Percentiles rank a stretch among this genome's conserved stretches.
phyloP scores from a whole-genome alignment of 2,797 vertebrate species.

The Sebastiscus albofasciatus region DNA sequence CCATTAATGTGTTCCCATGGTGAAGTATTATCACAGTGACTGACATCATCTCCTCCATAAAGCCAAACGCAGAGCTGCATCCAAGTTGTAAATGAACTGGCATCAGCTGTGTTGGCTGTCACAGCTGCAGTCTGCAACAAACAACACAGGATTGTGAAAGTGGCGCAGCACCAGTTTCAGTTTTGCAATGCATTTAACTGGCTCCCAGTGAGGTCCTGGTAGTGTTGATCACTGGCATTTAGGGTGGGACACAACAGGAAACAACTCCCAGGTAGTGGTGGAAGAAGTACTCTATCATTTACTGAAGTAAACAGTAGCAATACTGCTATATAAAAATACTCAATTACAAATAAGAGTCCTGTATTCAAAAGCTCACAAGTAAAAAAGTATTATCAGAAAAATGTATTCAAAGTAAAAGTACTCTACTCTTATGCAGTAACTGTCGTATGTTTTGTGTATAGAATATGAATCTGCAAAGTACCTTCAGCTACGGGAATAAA shows the following conservation, averaged over 20 bases:
- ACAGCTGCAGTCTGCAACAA: constrained; percentile 28
- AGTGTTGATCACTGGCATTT: constrained; percentile 26
- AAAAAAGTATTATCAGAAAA: not conserved
- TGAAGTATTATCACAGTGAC: not conserved
- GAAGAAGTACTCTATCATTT: not conserved
- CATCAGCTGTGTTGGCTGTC: not conserved
- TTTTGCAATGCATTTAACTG: constrained; percentile 39
- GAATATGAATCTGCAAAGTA: not conserved
- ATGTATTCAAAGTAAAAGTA: not conserved
- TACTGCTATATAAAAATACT: not conserved
- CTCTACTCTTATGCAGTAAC: not conserved
- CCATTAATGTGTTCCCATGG: not conserved
- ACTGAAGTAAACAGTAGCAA: not conserved
- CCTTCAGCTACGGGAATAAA: not conserved
- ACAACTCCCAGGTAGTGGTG: not conserved
- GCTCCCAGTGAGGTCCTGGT: not conserved
- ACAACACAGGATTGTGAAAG: constrained; percentile 27
- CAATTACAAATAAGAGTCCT: not conserved
- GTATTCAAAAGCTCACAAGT: not conserved
- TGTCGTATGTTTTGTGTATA: not conserved
- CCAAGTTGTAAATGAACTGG: constrained; percentile 34
- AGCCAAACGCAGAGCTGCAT: not conserved
- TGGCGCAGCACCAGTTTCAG: constrained; percentile 26
- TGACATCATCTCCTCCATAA: not conserved
- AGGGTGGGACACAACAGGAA: not conserved